Conservation (phyloP, 2,888 invertebrate genomes). For the Campoletis raptor region DNA sequence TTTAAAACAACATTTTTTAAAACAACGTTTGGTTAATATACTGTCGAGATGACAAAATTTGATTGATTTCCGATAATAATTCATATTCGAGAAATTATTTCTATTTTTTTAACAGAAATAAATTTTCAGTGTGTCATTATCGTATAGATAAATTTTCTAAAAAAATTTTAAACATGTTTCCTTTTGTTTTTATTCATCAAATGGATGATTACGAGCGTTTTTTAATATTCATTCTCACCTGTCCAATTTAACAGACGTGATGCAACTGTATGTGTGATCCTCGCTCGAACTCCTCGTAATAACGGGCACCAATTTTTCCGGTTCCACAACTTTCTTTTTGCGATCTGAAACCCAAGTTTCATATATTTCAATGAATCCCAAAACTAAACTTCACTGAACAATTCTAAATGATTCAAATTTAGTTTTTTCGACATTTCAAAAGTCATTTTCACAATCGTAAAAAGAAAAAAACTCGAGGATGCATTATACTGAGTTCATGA, state of each 20-base stretch:
- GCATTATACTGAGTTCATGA: background rate
- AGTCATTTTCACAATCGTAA: too few species aligned
- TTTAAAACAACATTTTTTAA: too few species aligned
- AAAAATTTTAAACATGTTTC: too few species aligned
- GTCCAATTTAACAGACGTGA: conserved; percentile 81
- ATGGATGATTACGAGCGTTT: background rate
- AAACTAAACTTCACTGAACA: background rate
- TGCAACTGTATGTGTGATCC: conserved; percentile 95
- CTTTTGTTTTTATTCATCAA: too few species aligned
- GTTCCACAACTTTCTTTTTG: conserved; percentile 79
- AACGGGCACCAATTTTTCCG: conserved; percentile 86
- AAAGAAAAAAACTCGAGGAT: too few species aligned
- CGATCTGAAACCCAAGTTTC: conserved; percentile 76
- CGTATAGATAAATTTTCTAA: too few species aligned
- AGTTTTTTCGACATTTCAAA: background rate
- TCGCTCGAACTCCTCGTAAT: conserved; percentile 96
- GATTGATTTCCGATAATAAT: too few species aligned
- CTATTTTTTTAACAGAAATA: too few species aligned
- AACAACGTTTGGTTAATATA: too few species aligned
- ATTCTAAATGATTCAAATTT: background rate
- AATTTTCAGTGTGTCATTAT: too few species aligned
- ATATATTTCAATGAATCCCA: background rate
- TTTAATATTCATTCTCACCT: conserved; percentile 73
- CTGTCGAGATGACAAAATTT: too few species aligned
- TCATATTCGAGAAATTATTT: too few species aligned